Percentiles rank a stretch among this genome's conserved stretches.
Evolutionary conservation across 2,888 invertebrate species (phyloP).

Genomic region (Baccha elongata): DNA sequence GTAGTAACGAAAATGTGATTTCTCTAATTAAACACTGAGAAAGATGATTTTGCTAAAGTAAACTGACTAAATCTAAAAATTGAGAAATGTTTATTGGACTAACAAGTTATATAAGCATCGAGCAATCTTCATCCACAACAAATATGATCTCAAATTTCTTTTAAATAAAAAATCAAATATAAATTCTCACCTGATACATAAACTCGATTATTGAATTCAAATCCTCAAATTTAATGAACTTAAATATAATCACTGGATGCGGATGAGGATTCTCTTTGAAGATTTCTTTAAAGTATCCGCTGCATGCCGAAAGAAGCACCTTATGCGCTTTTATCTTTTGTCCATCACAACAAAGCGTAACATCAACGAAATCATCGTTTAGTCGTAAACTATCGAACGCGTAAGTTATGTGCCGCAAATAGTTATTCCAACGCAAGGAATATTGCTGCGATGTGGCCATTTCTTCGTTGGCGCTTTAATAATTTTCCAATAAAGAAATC

Average conservation of each 20-base stretch:
- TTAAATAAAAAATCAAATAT: no score
- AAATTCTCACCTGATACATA: slow-evolving; percentile 85
- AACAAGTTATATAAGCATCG: slow-evolving; percentile 14
- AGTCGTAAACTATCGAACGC: slow-evolving; percentile 89
- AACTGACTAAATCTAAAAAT: no score
- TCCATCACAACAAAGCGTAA: slow-evolving; percentile 93
- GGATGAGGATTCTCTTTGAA: slow-evolving; percentile 90
- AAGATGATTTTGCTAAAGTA: no score
- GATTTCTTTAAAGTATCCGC: slow-evolving; percentile 89
- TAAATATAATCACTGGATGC: slow-evolving; percentile 91
- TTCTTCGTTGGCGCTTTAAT: slow-evolving; percentile 57
- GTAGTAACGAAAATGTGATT: no score
- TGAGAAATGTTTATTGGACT: background rate
- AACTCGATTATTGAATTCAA: slow-evolving; percentile 90
- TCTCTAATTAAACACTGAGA: no score
- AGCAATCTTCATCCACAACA: no score
- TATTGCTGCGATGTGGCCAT: slow-evolving; percentile 90
- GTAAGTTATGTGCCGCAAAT: slow-evolving; percentile 90
- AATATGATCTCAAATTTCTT: no score
- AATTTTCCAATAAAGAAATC: slow-evolving; percentile 7
- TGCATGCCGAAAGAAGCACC: slow-evolving; percentile 92
- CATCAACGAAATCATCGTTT: slow-evolving; percentile 90
- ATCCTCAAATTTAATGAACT: slow-evolving; percentile 90
- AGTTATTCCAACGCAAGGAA: slow-evolving; percentile 94
- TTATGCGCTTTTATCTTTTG: slow-evolving; percentile 92